A percentile compares a stretch with the other conserved stretches of the same genome.
Evolutionary conservation across 1,140 invertebrate genomes (phyloP).

Genomic region (Rhagoletis pomonella): DNA sequence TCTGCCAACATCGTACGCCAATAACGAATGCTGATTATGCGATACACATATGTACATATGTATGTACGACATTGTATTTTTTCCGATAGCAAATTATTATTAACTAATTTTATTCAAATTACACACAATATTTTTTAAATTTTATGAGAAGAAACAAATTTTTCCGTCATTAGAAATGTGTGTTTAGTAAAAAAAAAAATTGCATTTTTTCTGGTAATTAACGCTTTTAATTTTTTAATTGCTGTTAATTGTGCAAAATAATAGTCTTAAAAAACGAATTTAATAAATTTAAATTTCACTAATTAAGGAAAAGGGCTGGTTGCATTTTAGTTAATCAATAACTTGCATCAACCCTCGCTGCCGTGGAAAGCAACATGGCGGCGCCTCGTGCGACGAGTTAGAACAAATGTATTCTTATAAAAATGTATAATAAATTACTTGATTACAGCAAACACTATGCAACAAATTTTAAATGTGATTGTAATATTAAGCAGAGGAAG

Average conservation of each 20-base stretch:
- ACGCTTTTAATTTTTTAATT: too few species aligned
- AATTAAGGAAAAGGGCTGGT: background rate
- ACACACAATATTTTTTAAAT: background rate
- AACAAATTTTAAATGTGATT: too few species aligned
- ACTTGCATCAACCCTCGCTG: background rate
- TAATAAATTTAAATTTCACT: background rate
- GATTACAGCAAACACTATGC: too few species aligned
- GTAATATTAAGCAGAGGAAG: too few species aligned
- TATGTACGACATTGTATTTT: background rate
- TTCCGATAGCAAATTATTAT: background rate
- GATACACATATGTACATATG: background rate
- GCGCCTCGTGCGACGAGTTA: background rate
- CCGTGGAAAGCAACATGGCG: conserved; percentile 16
- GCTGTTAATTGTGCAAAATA: background rate
- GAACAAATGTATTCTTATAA: background rate
- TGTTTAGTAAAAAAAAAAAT: too few species aligned
- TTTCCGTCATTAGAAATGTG: background rate
- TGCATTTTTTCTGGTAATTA: too few species aligned
- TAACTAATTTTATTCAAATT: background rate
- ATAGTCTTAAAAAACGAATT: background rate
- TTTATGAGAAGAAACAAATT: background rate
- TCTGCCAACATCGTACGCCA: conserved; percentile 29
- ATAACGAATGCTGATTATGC: background rate
- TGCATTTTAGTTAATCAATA: conserved; percentile 19
- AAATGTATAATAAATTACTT: too few species aligned